Conservation (phyloP, 2,888 invertebrate genomes). For the Thecocarcelia acutangulata region DNA sequence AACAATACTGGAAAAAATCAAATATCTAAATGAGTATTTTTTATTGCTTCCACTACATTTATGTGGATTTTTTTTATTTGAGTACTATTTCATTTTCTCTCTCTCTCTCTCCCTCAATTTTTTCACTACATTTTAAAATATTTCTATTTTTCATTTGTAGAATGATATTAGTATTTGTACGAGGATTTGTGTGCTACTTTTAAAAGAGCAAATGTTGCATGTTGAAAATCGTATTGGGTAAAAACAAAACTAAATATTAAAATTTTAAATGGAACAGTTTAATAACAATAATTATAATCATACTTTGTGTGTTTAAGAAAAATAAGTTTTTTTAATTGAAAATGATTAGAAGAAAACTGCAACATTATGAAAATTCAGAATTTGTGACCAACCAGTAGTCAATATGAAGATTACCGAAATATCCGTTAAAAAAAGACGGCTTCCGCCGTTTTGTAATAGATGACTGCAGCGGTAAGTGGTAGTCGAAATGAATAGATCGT, state of each 20-base stretch:
- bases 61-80: constrained; percentile 8
- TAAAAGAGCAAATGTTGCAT: constrained; percentile 47
- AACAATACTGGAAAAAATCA: constrained; percentile 12
- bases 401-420: too few relatives aligned
- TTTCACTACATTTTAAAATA: constrained; percentile 28
- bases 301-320: constrained; percentile 4
- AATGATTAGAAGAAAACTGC: neutral
- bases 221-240: constrained; percentile 33
- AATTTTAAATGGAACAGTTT: constrained; percentile 40
- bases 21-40: constrained; percentile 15
- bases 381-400: too few relatives aligned
- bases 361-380: too few relatives aligned
- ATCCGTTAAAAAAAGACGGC: too few relatives aligned
- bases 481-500: too few relatives aligned
- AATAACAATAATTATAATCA: constrained; percentile 24
- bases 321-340: constrained; percentile 5
- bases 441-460: too few relatives aligned
- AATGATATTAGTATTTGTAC: neutral
- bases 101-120: neutral
- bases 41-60: constrained; percentile 12
- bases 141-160: constrained; percentile 23
- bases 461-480: too few relatives aligned
- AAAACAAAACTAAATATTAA: neutral
- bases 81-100: neutral
- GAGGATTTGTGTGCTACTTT: neutral